phyloP scores from a whole-genome alignment of 2,888 invertebrate species.

The Camponotus fellah region DNA sequence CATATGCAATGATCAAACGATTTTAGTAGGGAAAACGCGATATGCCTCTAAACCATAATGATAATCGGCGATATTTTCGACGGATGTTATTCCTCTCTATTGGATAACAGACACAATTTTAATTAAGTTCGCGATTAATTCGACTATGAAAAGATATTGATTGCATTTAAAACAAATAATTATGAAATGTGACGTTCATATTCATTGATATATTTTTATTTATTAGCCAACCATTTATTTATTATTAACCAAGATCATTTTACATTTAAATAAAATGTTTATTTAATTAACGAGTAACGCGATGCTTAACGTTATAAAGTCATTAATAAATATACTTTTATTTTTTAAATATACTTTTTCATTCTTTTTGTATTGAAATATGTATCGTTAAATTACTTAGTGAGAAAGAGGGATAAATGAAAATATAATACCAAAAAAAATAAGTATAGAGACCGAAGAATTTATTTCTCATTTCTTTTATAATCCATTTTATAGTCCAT shows the following conservation, averaged over 20 bases:
- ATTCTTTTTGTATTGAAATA: not conserved
- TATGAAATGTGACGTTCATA: not conserved
- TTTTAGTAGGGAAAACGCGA: conserved; percentile 23
- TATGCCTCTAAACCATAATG: conserved; percentile 10
- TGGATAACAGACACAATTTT: conserved; percentile 13
- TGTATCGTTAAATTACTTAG: not conserved
- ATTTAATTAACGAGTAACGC: conserved; percentile 12
- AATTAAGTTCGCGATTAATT: conserved; percentile 16
- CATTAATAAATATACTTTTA: conserved; percentile 8
- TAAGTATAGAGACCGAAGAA: too few relatives aligned
- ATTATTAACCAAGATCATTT: not conserved
- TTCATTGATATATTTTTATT: not conserved
- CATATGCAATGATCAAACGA: conserved; percentile 56
- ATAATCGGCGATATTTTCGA: conserved; percentile 21
- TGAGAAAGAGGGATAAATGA: not conserved
- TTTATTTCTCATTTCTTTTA: conserved; percentile 46
- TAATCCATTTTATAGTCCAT: conserved; percentile 20
- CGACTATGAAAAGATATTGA: conserved; percentile 2
- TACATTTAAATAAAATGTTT: conserved; percentile 10
- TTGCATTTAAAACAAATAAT: conserved; percentile 30
- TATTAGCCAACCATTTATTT: not conserved
- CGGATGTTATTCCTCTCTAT: not conserved
- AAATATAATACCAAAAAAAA: not conserved
- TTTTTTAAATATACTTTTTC: conserved; percentile 1
- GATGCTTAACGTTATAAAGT: conserved; percentile 4